Conservation (phyloP, 2,113 vertebrate genomes). For the Cephalophus harveyi region DNA sequence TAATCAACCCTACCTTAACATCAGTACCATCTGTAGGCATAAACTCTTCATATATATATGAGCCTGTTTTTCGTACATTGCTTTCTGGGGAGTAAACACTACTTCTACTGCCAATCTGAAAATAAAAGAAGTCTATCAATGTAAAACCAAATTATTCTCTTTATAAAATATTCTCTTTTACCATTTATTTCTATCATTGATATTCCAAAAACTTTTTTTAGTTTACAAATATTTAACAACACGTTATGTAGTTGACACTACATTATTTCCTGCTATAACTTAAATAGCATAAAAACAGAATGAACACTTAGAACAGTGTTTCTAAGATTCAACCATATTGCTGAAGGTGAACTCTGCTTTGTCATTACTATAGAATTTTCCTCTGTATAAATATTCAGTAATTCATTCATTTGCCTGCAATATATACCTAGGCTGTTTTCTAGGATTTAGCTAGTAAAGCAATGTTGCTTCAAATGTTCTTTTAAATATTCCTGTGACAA, state of each 20-base stretch:
- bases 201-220: background rate
- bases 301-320: background rate
- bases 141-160: background rate
- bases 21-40: conserved; percentile 95
- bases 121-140: conserved; percentile 47
- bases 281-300: background rate
- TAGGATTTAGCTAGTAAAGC: background rate
- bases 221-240: background rate
- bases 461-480: background rate
- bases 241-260: background rate
- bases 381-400: background rate
- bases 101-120: conserved; percentile 93
- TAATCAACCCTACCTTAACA: conserved; percentile 85
- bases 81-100: conserved; percentile 94
- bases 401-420: background rate
- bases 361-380: background rate
- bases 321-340: background rate
- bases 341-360: background rate
- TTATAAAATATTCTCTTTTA: background rate
- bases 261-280: background rate
- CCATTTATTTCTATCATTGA: background rate
- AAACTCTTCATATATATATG: conserved; percentile 94
- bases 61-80: conserved; percentile 91
- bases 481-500: background rate
- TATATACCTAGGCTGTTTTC: background rate